Percentiles rank a stretch among this genome's conserved stretches.
phyloP scores from a whole-genome alignment of 30 jellyfish, hydroid and myxozoan genomes.

The Pseudorhiza aurosa region DNA sequence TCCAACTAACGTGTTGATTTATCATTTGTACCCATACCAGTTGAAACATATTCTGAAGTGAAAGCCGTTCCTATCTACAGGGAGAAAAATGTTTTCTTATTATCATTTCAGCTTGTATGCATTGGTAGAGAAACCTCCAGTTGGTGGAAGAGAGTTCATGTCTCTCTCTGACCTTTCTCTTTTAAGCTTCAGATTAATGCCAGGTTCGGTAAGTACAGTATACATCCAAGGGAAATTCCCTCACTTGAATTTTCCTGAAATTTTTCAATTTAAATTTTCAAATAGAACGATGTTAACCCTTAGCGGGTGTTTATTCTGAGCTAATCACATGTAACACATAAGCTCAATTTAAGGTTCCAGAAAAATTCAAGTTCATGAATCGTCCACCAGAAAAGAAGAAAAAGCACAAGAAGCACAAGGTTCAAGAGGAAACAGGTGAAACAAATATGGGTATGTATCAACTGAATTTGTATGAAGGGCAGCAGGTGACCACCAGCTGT shows the following conservation, averaged over 20 bases:
- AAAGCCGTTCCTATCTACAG: too few relatives aligned
- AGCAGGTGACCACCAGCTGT: background rate
- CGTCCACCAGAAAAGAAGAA: slow-evolving; percentile 86
- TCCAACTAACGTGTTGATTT: too few relatives aligned
- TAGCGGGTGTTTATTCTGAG: too few relatives aligned
- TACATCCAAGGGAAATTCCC: too few relatives aligned
- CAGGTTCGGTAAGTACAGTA: slow-evolving; percentile 93
- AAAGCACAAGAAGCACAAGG: slow-evolving; percentile 74
- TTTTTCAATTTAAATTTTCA: too few relatives aligned
- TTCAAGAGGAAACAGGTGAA: slow-evolving; percentile 55
- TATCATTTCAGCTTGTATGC: slow-evolving; percentile 70
- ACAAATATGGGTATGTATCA: slow-evolving; percentile 51
- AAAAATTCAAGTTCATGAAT: slow-evolving; percentile 81
- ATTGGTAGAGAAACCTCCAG: slow-evolving; percentile 86
- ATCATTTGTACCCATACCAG: too few relatives aligned
- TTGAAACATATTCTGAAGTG: too few relatives aligned
- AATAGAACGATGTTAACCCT: too few relatives aligned
- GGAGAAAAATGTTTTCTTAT: too few relatives aligned
- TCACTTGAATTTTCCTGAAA: too few relatives aligned
- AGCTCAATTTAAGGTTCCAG: slow-evolving; percentile 92
- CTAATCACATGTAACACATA: too few relatives aligned
- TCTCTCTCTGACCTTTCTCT: slow-evolving; percentile 65
- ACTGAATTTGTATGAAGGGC: background rate
- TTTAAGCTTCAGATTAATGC: slow-evolving; percentile 79
- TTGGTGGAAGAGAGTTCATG: slow-evolving; percentile 87